Evolutionary conservation across 2,113 vertebrate genomes (phyloP).

Genomic region (Calyptomena viridis): DNA sequence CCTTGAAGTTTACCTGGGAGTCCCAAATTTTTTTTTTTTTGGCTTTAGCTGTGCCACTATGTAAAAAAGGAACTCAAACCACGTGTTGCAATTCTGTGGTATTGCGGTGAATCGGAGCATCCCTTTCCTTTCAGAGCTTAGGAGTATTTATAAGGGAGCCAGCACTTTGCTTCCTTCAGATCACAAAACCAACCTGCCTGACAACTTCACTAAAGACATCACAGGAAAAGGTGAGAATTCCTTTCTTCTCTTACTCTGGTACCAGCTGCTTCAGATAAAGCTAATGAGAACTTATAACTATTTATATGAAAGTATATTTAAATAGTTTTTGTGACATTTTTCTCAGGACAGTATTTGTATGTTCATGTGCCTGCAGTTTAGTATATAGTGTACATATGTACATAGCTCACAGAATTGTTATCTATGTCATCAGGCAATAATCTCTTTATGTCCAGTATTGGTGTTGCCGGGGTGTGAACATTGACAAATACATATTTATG

Average conservation of each 20-base stretch:
- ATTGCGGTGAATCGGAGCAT: conserved; percentile 44
- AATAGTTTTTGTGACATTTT: neutral
- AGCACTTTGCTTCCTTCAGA: neutral
- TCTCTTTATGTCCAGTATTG: neutral
- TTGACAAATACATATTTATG: neutral
- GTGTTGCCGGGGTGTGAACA: neutral
- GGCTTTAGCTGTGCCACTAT: neutral
- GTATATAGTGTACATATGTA: accelerated
- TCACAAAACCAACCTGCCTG: neutral
- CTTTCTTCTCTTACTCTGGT: neutral
- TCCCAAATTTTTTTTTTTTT: conserved; percentile 23
- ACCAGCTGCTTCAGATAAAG: neutral
- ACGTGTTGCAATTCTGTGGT: conserved; percentile 62
- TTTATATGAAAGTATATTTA: neutral
- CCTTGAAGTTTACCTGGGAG: conserved; percentile 65
- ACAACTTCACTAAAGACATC: neutral
- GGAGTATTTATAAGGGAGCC: conserved; percentile 23
- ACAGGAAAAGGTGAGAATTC: conserved; percentile 20
- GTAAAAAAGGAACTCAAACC: conserved; percentile 21
- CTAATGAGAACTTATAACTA: no score
- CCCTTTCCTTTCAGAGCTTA: conserved; percentile 19
- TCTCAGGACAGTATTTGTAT: neutral
- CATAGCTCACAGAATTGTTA: neutral
- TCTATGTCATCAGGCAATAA: neutral
- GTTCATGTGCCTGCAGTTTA: neutral